phyloP scores from a whole-genome alignment of 2,797 vertebrate genomes.

The Sarcophilus harrisii region DNA sequence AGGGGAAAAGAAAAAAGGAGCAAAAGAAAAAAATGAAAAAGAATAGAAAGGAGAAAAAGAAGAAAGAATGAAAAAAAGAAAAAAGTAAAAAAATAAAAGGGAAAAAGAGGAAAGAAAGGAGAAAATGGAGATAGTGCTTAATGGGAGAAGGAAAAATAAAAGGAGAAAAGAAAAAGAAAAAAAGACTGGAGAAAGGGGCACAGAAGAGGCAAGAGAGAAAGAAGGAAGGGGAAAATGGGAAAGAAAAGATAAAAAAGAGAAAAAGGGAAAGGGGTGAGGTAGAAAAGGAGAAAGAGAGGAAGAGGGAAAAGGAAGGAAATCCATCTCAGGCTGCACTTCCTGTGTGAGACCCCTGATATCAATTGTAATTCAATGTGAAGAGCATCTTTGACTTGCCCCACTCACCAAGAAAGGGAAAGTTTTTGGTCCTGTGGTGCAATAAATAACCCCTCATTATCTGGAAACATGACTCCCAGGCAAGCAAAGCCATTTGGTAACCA shows the following conservation, averaged over 20 bases:
- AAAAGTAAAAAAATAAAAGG: too few relatives aligned
- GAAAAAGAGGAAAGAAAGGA: neutral
- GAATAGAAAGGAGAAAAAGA: too few relatives aligned
- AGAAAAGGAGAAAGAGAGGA: neutral
- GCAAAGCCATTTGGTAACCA: slow-evolving; percentile 60
- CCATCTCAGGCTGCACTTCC: neutral
- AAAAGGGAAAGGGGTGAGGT: neutral
- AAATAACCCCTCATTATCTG: slow-evolving; percentile 69
- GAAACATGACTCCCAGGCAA: slow-evolving; percentile 48
- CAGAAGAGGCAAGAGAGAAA: neutral
- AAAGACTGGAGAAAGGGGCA: neutral
- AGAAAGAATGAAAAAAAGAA: too few relatives aligned
- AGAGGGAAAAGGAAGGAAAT: neutral
- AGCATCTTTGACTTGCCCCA: slow-evolving; percentile 47
- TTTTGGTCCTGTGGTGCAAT: slow-evolving; percentile 57
- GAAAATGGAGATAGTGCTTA: neutral
- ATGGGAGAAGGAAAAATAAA: neutral
- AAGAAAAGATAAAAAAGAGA: neutral
- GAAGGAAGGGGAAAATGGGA: neutral
- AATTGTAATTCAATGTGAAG: slow-evolving; percentile 66
- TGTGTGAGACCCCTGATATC: slow-evolving; percentile 42
- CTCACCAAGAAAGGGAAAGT: slow-evolving; percentile 42
- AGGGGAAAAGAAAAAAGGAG: too few relatives aligned
- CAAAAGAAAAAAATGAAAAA: too few relatives aligned
- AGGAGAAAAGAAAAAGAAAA: neutral